A percentile compares a stretch with the other conserved stretches of the same genome.
Evolutionary conservation across 2,113 vertebrate genomes (phyloP).

Genomic region (Melanerpes formicivorus): DNA sequence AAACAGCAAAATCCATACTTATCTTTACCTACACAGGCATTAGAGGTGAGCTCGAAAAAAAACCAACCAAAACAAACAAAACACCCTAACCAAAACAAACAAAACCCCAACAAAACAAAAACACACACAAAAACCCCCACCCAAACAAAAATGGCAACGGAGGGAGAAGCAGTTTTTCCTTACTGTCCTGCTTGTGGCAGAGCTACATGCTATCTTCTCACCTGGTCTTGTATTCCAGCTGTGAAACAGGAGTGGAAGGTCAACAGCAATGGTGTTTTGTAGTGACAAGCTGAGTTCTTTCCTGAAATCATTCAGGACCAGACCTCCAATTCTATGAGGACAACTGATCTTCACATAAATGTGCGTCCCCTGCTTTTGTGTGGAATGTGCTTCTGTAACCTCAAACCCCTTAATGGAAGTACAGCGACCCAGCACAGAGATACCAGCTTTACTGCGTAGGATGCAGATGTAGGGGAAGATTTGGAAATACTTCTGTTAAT

Average conservation of each 20-base stretch:
- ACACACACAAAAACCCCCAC: background rate
- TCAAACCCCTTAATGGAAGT: conserved; percentile 39
- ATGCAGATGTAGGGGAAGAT: background rate
- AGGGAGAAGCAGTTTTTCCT: background rate
- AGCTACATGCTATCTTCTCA: conserved; percentile 18
- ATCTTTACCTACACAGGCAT: conserved; percentile 22
- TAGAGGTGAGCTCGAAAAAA: background rate
- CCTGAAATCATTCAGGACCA: conserved; percentile 47
- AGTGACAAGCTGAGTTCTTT: conserved; percentile 43
- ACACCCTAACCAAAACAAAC: background rate
- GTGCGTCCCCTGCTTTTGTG: conserved; percentile 13
- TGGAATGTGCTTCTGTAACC: background rate
- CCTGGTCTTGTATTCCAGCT: conserved; percentile 17
- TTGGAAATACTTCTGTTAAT: background rate
- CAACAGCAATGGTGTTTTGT: background rate
- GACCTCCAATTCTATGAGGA: conserved; percentile 49
- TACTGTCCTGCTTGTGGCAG: background rate
- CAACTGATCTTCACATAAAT: conserved; percentile 72
- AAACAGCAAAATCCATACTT: conserved; percentile 56
- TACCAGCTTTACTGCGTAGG: background rate
- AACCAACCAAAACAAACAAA: too few relatives aligned
- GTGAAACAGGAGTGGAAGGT: conserved; percentile 51
- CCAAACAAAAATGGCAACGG: background rate
- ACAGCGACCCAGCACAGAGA: background rate
- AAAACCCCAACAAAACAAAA: too few relatives aligned